Conservation (phyloP, 2,888 invertebrate genomes). For the Mesoligia furuncula region DNA sequence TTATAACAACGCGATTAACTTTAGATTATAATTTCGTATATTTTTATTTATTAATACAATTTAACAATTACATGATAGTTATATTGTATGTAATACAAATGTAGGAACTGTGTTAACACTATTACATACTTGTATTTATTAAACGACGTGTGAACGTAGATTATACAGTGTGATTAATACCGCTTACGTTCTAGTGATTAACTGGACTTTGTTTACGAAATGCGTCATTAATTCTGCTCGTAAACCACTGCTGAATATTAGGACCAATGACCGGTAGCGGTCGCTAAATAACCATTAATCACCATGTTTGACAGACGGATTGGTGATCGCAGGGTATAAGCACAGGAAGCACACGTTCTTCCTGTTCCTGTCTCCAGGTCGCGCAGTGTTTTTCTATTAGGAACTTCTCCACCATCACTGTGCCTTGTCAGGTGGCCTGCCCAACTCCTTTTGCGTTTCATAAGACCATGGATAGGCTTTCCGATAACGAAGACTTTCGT, state of each 20-base stretch:
- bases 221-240: conserved; percentile 30
- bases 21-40: background rate
- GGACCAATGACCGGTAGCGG: background rate
- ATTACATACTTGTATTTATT: conserved; percentile 34
- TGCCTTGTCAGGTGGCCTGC: no score
- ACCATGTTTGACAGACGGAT: background rate
- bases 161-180: conserved; percentile 37
- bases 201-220: conserved; percentile 25
- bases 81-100: conserved; percentile 6
- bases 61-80: conserved; percentile 13
- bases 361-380: background rate
- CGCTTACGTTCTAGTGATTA: conserved; percentile 42
- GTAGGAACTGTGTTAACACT: conserved; percentile 20
- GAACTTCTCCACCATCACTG: background rate
- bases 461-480: no score
- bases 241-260: conserved; percentile 14
- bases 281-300: conserved; percentile 12
- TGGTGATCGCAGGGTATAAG: conserved; percentile 17
- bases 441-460: no score
- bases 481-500: no score
- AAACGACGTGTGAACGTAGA: conserved; percentile 31
- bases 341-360: background rate
- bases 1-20: background rate
- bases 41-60: background rate
- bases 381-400: background rate